Evolutionary conservation across 2,888 invertebrate genomes (phyloP), one percentile per base, ranked within the genome.

Genomic region (Argyra leucocephala): DNA sequence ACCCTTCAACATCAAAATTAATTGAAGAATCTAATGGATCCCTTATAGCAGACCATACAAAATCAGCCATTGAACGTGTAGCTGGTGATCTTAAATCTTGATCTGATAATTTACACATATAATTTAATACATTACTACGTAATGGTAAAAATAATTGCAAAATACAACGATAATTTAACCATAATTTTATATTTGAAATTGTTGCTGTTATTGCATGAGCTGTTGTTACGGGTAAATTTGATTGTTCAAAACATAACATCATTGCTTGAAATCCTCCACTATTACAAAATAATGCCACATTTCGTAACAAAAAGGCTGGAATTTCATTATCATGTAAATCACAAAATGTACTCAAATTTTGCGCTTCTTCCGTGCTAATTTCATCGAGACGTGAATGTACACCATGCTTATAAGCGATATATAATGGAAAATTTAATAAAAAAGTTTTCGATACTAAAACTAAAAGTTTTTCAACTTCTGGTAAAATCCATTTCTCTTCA

Each of bases 31-130:
- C 93, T 63, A 93, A 80, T 0, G 95, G 94, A 80, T 96, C 95
- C 75, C 95, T 94, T 60, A 95, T 90, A 12, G 94, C 91, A 69
- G 91, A 91, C 95, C 96, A 96, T 86, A 96, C 94, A 76, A 94
- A 93, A 82, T 96, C 92, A 72, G 94, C 95, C 92, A 96, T 94
- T 72, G 92, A 91, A 72, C 94, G 89, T 57, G 92, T 93, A 57
- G 91, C 91, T 26, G 91, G 90, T 65, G 91, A 87, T 69, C 95
- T 85, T 63, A 96, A 82, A 79, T 96, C 95, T 75, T 93, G 92
- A 79, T 96, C 96, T 22, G 91, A 90, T 70, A 96, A 83, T 78
- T 89, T 90, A 80, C 96, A 96, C 93, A 96, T 93, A 76, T 94
- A 96, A 71, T 91, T 86, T 73, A 96, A 83, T 68, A 95, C 93